Evolutionary conservation across 2,797 vertebrate genomes (phyloP), one percentile per base, ranked within the genome.

Genomic region (Rhynchotus rufescens): DNA sequence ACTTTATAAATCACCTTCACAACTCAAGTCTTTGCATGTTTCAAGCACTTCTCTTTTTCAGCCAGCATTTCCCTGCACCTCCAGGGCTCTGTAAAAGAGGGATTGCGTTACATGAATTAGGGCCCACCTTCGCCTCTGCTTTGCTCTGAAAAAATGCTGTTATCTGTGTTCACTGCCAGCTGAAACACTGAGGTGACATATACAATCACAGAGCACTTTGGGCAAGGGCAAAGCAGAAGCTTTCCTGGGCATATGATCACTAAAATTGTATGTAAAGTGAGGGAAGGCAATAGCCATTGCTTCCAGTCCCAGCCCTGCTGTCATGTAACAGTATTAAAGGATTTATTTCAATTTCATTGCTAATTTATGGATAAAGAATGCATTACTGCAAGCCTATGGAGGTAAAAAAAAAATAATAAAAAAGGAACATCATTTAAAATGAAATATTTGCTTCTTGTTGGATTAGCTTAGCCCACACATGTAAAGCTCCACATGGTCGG

Each of bases 291-390:
- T 36, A 65, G 71, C 12, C 38, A 23, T 78, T 45, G 38, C 51
- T 84, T 62, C 40, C 71, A 72, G 19, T 51, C 61, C 49, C 36
- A 2, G 1, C 80, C 57, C 57, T 69, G n/a, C 64, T 65, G 86
- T 44, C 2, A 0, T 44, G 40, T 87, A 49, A 40, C 44, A 19
- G 69, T 64, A 73, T 84, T 84, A 80, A 90, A 84, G 54, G 54
- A 17, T 77, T 51, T 59, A 11, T 84, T 72, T 73, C 60, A 84
- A 84, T 67, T 77, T 83, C 78, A 51, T 54, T 69, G 61, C 64
- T 77, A 68, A 84, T 88, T 57, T 84, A 62, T 62, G 40, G 84
- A 84, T 92, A 64, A 87, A 73, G 23, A 74, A 66, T 57, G 38
- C 42, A 87, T 87, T 69, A 81, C 77, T 71, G 60, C 45, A 75